phyloP scores from a whole-genome alignment of 2,113 vertebrate species.

The Cromileptes altivelis region DNA sequence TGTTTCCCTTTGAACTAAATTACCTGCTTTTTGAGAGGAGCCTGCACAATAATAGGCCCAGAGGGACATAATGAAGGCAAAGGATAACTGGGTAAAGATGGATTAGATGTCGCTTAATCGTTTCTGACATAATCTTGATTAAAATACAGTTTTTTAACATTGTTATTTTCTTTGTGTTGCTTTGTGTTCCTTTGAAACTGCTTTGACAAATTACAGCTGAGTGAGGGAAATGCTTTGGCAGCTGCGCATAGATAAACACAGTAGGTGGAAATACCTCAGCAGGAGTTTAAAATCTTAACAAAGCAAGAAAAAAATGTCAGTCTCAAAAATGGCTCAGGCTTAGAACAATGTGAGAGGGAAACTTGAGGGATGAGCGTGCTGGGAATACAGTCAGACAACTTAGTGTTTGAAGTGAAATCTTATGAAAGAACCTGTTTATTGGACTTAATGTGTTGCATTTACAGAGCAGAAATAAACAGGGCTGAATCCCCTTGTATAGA shows the following conservation, averaged over 20 bases:
- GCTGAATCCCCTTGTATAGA: not conserved
- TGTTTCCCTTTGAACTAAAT: constrained; percentile 55
- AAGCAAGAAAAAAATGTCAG: constrained; percentile 3
- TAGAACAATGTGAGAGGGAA: not conserved
- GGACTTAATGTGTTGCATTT: constrained; percentile 22
- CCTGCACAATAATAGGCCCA: constrained; percentile 12
- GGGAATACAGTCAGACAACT: constrained; percentile 7
- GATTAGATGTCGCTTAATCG: constrained; percentile 8
- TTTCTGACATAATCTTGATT: constrained; percentile 37
- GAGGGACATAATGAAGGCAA: constrained; percentile 12
- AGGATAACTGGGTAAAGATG: constrained; percentile 11
- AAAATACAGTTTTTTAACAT: constrained; percentile 25
- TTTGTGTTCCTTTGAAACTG: constrained; percentile 43
- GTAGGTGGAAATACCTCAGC: constrained; percentile 44
- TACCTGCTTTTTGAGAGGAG: constrained; percentile 31
- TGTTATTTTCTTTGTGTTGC: constrained; percentile 31
- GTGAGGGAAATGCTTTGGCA: constrained; percentile 42
- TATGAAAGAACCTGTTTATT: constrained; percentile 27
- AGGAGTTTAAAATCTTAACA: constrained; percentile 48
- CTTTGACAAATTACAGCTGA: constrained; percentile 43
- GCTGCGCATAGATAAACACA: constrained; percentile 20
- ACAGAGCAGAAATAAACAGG: not conserved
- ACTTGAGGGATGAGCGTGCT: not conserved
- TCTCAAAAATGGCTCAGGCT: constrained; percentile 2
- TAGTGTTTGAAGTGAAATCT: constrained; percentile 31